These are phyloP conservation scores for Rhopalosiphum padi DNA, from an alignment of 1,140 invertebrate species.

Conservation along the genomic window DNA sequence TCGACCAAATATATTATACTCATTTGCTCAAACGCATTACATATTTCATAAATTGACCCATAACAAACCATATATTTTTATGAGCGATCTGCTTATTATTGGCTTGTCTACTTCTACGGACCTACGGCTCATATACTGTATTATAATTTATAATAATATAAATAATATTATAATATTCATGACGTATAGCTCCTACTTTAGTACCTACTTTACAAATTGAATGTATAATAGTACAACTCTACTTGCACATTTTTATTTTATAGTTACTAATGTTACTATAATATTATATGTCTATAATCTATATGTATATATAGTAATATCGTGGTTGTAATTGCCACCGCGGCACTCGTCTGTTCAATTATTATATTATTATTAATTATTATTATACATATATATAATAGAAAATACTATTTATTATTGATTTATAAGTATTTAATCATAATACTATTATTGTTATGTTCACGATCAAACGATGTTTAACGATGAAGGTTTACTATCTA, in stretches of 20 bases:
- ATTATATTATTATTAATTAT: background rate
- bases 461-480: too few species aligned
- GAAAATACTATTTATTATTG: too few species aligned
- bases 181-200: too few species aligned
- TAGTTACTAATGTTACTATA: too few species aligned
- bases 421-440: background rate
- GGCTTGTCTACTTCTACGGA: too few species aligned
- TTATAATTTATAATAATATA: too few species aligned
- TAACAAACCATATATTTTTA: background rate
- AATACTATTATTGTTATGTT: background rate
- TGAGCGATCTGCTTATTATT: background rate
- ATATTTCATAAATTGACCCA: background rate
- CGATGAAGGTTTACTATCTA: background rate
- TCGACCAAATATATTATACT: background rate
- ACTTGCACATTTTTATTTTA: background rate
- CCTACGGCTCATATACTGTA: too few species aligned
- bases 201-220: too few species aligned
- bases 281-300: too few species aligned
- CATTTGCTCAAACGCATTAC: background rate
- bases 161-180: too few species aligned
- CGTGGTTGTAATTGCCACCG: background rate
- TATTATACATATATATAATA: background rate
- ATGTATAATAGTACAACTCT: background rate
- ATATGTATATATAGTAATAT: background rate
- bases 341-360: background rate